A percentile compares a stretch with the other conserved stretches of the same genome.
Evolutionary conservation across 2,113 vertebrate genomes (phyloP).

Genomic region (Syngnathus scovelli): DNA sequence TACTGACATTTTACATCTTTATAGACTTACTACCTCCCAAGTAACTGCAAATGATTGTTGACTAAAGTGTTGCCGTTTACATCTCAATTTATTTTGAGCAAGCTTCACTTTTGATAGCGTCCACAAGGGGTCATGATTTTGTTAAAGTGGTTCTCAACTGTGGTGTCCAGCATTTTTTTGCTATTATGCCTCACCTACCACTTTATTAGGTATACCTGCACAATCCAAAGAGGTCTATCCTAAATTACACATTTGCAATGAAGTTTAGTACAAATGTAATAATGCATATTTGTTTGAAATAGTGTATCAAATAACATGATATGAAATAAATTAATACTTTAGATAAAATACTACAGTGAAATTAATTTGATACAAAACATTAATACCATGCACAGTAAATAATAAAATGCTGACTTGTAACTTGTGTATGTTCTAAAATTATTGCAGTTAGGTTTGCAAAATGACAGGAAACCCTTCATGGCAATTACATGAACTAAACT

Average conservation of each 20-base stretch:
- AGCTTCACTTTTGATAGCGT: conserved; percentile 17
- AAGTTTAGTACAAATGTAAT: not conserved
- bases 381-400: not conserved
- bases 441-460: too few species aligned
- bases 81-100: not conserved
- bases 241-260: not conserved
- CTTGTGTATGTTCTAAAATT: too few species aligned
- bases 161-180: not conserved
- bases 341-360: not conserved
- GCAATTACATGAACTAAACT: too few species aligned
- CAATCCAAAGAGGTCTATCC: not conserved
- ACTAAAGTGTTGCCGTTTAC: not conserved
- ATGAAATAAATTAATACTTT: not conserved
- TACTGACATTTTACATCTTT: not conserved
- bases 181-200: not conserved
- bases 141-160: not conserved
- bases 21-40: not conserved
- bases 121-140: conserved; percentile 49
- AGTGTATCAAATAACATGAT: not conserved
- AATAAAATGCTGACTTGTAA: not conserved
- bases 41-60: not conserved
- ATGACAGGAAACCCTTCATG: too few species aligned
- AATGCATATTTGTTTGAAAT: not conserved
- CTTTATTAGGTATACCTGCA: not conserved
- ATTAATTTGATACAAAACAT: not conserved